These are phyloP conservation scores for Sebastes fasciatus DNA, from an alignment of 2,113 vertebrate genomes.

Conservation along the genomic window DNA sequence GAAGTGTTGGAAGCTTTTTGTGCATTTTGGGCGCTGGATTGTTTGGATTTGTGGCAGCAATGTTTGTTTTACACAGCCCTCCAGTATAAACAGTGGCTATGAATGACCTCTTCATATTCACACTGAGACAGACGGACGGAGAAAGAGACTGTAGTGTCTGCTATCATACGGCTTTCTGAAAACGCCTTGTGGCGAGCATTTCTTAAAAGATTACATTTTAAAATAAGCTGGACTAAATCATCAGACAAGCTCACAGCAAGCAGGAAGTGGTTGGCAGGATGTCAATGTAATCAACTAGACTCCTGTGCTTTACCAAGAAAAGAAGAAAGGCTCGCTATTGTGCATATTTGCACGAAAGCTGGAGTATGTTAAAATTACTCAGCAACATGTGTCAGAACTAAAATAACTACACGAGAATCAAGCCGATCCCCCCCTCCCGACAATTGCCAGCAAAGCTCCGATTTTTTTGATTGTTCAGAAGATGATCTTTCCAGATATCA, in stretches of 20 bases:
- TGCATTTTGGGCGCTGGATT: constrained; percentile 51
- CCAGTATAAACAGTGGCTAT: constrained; percentile 31
- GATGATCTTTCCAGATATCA: no score
- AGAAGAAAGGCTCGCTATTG: constrained; percentile 8
- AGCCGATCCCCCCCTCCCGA: no score
- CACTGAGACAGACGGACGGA: background rate
- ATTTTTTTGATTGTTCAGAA: no score
- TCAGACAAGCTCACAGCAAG: constrained; percentile 15
- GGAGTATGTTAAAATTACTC: background rate
- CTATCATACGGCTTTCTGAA: constrained; percentile 21
- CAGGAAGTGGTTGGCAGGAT: constrained; percentile 40
- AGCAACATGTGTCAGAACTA: background rate
- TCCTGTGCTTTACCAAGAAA: constrained; percentile 27
- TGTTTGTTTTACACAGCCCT: constrained; percentile 53
- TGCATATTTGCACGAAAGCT: constrained; percentile 11
- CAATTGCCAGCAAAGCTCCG: no score
- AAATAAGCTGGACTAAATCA: constrained; percentile 29
- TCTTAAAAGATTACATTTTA: constrained; percentile 9
- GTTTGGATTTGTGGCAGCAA: constrained; percentile 54
- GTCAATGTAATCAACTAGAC: constrained; percentile 44
- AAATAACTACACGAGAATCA: background rate
- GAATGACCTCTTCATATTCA: constrained; percentile 43
- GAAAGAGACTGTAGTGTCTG: constrained; percentile 1
- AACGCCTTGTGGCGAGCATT: constrained; percentile 32
- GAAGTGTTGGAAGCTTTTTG: constrained; percentile 44